Conservation (phyloP, 1,140 invertebrate genomes). For the Drosophila insularis region DNA sequence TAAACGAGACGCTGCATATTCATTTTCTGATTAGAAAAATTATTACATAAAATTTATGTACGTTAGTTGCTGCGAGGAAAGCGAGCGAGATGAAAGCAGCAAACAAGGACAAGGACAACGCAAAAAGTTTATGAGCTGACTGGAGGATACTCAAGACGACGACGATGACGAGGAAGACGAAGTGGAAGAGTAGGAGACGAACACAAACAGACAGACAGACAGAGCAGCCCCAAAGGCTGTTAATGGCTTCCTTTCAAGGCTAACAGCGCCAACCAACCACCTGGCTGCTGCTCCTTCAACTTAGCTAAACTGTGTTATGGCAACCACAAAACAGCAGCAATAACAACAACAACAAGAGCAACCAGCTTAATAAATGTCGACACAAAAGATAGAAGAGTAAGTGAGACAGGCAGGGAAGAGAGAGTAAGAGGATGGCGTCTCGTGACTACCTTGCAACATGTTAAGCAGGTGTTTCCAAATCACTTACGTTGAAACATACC, state of each 20-base stretch:
- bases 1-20: slow-evolving; percentile 35
- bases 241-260: slow-evolving; percentile 73
- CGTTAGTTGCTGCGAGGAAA: slow-evolving; percentile 56
- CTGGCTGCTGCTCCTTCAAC: slow-evolving; percentile 6
- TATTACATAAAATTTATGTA: slow-evolving; percentile 73
- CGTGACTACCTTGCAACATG: slow-evolving; percentile 65
- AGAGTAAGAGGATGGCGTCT: slow-evolving; percentile 15
- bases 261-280: slow-evolving; percentile 32
- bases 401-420: not conserved
- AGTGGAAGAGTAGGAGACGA: slow-evolving; percentile 24
- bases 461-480: slow-evolving; percentile 78
- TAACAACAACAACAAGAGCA: slow-evolving; percentile 56
- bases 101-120: slow-evolving; percentile 19
- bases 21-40: slow-evolving; percentile 78
- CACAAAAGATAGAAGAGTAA: slow-evolving; percentile 47
- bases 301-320: slow-evolving; percentile 63
- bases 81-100: not conserved
- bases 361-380: slow-evolving; percentile 77
- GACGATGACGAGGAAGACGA: not conserved
- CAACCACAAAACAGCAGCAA: slow-evolving; percentile 63
- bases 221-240: slow-evolving; percentile 49
- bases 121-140: slow-evolving; percentile 49
- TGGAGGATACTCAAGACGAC: not conserved
- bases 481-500: slow-evolving; percentile 71
- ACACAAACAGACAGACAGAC: slow-evolving; percentile 48